These are phyloP conservation scores for Gouania willdenowi DNA, from an alignment of 2,797 vertebrate species.

Conservation along the genomic window DNA sequence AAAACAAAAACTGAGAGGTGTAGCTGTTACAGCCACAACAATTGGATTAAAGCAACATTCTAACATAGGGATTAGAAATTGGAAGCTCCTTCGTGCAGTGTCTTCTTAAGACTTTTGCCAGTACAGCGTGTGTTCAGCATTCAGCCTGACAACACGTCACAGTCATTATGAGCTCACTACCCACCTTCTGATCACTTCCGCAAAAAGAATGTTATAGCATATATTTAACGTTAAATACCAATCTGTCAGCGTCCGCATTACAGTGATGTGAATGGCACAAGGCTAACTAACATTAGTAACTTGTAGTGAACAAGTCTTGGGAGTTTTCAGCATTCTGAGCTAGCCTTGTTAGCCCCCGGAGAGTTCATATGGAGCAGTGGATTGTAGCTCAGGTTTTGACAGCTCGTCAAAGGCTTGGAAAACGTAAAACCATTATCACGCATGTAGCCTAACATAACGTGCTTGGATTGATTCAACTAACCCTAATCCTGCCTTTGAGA, in stretches of 20 bases:
- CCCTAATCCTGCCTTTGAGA: constrained; percentile 2
- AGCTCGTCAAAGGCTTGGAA: not conserved
- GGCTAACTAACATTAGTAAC: not conserved
- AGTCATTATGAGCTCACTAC: constrained; percentile 40
- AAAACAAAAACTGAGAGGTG: too few relatives aligned
- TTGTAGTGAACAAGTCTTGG: constrained; percentile 13
- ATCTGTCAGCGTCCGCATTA: accelerated
- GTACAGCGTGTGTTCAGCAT: not conserved
- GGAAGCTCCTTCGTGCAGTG: too few relatives aligned
- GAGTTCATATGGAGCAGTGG: constrained; percentile 2
- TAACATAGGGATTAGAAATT: too few relatives aligned
- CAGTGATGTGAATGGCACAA: accelerated
- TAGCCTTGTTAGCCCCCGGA: constrained; percentile 20
- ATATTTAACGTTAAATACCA: not conserved
- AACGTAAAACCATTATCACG: not conserved
- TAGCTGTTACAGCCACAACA: too few relatives aligned
- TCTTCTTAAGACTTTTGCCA: too few relatives aligned
- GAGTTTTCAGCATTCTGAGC: constrained; percentile 19
- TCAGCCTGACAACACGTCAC: constrained; percentile 15
- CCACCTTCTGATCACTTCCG: constrained; percentile 50
- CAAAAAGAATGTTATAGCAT: constrained; percentile 1
- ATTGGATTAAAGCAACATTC: too few relatives aligned
- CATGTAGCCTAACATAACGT: not conserved
- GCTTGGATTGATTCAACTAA: not conserved
- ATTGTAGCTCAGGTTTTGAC: not conserved